Percentiles rank a stretch among this genome's conserved stretches.
Conservation (phyloP, 1,140 invertebrate genomes). For the Aphelenchoides fujianensis region DNA sequence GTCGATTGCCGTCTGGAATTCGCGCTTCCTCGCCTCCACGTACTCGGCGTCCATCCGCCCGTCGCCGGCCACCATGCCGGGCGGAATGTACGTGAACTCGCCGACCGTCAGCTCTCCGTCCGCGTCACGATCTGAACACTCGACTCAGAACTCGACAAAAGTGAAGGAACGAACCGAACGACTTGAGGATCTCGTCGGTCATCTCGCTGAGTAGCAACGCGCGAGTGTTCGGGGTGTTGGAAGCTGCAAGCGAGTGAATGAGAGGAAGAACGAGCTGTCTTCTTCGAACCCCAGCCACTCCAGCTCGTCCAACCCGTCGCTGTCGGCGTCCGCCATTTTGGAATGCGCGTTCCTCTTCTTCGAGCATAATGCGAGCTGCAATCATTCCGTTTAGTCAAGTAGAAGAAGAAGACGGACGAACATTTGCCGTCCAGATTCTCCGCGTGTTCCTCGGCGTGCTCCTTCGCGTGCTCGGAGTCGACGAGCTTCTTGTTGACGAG, state of each 20-base stretch:
- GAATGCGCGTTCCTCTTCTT: conserved; percentile 40
- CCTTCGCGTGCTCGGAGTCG: conserved; percentile 35
- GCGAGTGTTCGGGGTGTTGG: conserved; percentile 36
- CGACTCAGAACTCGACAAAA: conserved; percentile 15
- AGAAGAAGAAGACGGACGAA: conserved; percentile 14
- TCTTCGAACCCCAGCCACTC: conserved; percentile 38
- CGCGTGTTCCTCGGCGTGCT: conserved; percentile 37
- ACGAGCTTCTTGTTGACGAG: conserved; percentile 36
- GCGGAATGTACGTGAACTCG: conserved; percentile 29
- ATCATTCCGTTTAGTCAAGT: too few relatives aligned
- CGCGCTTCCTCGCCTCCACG: conserved; percentile 23
- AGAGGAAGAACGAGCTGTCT: not conserved
- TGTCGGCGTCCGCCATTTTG: conserved; percentile 35
- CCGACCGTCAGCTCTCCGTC: conserved; percentile 29
- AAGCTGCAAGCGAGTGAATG: conserved; percentile 16
- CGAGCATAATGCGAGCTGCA: conserved; percentile 27
- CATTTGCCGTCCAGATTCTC: conserved; percentile 27
- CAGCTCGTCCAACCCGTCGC: conserved; percentile 38
- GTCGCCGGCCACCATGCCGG: conserved; percentile 28
- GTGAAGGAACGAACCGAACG: conserved; percentile 31
- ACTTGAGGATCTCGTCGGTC: conserved; percentile 42
- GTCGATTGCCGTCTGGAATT: conserved; percentile 35
- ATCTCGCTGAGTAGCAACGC: conserved; percentile 38
- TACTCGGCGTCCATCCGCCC: conserved; percentile 32
- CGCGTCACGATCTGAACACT: conserved; percentile 29